Base-by-base conservation (phyloP, 2,888 invertebrate species). In the Eupithecia pulchellata region DNA sequence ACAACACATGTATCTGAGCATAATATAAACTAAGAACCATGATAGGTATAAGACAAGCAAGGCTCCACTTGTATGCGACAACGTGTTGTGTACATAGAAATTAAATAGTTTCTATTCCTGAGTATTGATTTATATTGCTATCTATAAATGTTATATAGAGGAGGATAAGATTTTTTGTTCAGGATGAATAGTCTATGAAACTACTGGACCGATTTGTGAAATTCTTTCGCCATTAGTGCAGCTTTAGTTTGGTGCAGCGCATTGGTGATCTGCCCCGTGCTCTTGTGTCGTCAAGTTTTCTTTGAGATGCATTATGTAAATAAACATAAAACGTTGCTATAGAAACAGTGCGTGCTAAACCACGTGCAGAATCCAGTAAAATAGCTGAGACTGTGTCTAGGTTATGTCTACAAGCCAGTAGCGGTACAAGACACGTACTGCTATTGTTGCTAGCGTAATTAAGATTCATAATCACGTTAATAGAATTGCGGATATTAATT, bases 361-460 rank as follows among this genome's bases (percentile, higher is more conserved):
- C 2, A 25, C 13, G 52, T 1, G 25, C 4, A 11, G 25, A 11
- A 25, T 13, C 13, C 11, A 20, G 52, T 52, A 13, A 52, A 25
- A 25, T 11, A 25, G 34, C 47, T 58, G 47, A 66, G 62, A 57
- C 52, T 52, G 25, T 64, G 67, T 72, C 72, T 69, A 69, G 64
- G 66, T 64, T 29, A 64, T 30, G 66, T 69, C 72, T 73, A 42
- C 57, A 55, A 39, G 57, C 13, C 42, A 64, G 42, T 64, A 73
- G 64, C 69, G 72, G 72, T 2, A 64, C 63, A 61, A 66, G 64
- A 39, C 65, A 69, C 60, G 61, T 61, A 14, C 29, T 20, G 57
- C 52, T 60, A 66, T 66, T 69, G 52, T 72, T 58, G 66, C 34
- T 39, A 39, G 27, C 34, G 60, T 61, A 69, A 73, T 69, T 67